Base-by-base conservation (phyloP, 2,888 invertebrate species). In the Mactromeris polynyma region DNA sequence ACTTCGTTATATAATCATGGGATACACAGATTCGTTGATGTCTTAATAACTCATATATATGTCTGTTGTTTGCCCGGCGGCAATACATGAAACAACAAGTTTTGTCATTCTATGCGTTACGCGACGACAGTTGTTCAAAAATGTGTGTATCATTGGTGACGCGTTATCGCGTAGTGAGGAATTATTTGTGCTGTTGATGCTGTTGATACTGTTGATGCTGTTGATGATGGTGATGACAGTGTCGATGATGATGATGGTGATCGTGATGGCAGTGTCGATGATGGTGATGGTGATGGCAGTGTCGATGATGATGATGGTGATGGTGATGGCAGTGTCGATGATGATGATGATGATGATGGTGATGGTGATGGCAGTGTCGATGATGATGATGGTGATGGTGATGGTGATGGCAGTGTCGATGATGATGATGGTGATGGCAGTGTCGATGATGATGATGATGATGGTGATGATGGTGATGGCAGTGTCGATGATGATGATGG, bases 31-130 rank as follows among this genome's bases (percentile, higher is more conserved):
- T n/a, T 26, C 58, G 26, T 64, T 64, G 58, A 64, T 64, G 58
- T 64, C 58, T 64, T 64, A 64, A 64, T 64, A 64, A 64, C 58
- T 64, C 58, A 64, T 17, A 46, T 46, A 46, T 64, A 64, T 26
- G 58, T 64, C 26, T 64, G 26, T 64, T 64, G 26, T 64, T 26
- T 64, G 82, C 82, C 82, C n/a, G 40, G 38, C 19, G 82, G 82
- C 82, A 82, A 40, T 14, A 82, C 82, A 69, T 69, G 21, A 82
- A 82, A 82, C 82, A 82, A 82, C 82, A 69, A 82, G 69, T 14
- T 82, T 17, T 82, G 82, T 82, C 82, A 82, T 40, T 64, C 64
- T 58, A 26, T 58, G 26, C 38, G 21, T 40, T 40, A 79, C 79
- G 31, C 46, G 14, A 31, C 79, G 31, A n/a, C 42, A 42, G 26